Percentiles rank a stretch among this genome's conserved stretches.
These are phyloP conservation scores for Drosophila paulistorum DNA, from an alignment of 1,140 invertebrate species.

Conservation along the genomic window DNA sequence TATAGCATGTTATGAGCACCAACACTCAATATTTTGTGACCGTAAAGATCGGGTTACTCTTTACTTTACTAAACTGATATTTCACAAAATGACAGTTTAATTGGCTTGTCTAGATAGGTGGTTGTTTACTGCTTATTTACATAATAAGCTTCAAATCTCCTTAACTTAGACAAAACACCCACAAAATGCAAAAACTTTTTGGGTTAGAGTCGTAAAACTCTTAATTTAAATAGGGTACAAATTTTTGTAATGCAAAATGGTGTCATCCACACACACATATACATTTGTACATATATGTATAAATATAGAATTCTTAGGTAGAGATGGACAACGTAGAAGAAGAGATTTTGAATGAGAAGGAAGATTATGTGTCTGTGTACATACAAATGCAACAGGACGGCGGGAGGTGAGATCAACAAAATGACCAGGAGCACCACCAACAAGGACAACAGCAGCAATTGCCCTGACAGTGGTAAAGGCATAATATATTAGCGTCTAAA, in stretches of 20 bases:
- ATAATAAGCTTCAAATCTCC: constrained; percentile 16
- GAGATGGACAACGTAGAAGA: constrained; percentile 21
- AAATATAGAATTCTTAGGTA: not conserved
- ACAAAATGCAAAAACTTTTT: constrained; percentile 32
- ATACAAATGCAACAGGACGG: constrained; percentile 52
- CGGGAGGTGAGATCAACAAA: constrained; percentile 19
- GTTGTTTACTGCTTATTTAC: constrained; percentile 17
- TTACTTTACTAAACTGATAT: not conserved
- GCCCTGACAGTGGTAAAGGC: constrained; percentile 44
- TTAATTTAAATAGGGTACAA: constrained; percentile 54
- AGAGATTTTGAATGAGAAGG: constrained; percentile 14
- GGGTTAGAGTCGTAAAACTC: constrained; percentile 49
- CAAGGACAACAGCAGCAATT: constrained; percentile 10
- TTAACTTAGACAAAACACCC: constrained; percentile 18
- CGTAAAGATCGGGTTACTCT: not conserved
- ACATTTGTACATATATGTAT: too few species aligned
- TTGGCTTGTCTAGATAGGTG: not conserved
- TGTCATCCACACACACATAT: constrained; percentile 30
- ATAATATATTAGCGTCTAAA: constrained; percentile 72
- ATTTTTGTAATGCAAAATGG: constrained; percentile 61
- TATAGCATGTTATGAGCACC: too few species aligned
- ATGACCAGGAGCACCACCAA: constrained; percentile 19
- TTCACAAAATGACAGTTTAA: not conserved
- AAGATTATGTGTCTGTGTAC: constrained; percentile 18
- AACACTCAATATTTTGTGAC: too few species aligned